phyloP scores from a whole-genome alignment of 2,888 invertebrate species.

The Chrysolina americana region DNA sequence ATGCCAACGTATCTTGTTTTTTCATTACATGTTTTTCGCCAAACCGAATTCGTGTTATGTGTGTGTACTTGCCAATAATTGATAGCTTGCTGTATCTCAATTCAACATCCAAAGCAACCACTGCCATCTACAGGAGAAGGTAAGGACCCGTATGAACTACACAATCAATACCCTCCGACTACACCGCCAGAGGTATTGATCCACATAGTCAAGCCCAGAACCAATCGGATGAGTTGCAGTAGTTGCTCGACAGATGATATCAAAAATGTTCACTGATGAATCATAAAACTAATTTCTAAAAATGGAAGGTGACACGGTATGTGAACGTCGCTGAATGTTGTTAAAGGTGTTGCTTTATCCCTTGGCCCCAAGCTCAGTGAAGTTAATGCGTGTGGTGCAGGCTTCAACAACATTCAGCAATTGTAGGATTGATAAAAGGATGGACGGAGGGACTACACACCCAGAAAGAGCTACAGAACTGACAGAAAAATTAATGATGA shows the following conservation, averaged over 20 bases:
- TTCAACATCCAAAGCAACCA: slow-evolving; percentile 45
- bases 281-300: slow-evolving; percentile 37
- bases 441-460: slow-evolving; percentile 59
- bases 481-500: slow-evolving; percentile 47
- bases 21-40: slow-evolving; percentile 22
- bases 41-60: slow-evolving; percentile 27
- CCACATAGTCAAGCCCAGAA: slow-evolving; percentile 30
- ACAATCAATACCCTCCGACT: slow-evolving; percentile 38
- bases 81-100: slow-evolving; percentile 38
- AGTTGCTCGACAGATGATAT: slow-evolving; percentile 44
- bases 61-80: slow-evolving; percentile 48
- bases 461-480: slow-evolving; percentile 61
- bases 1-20: slow-evolving; percentile 43
- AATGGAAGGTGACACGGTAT: slow-evolving; percentile 31
- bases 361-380: slow-evolving; percentile 66
- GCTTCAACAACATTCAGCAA: slow-evolving; percentile 69
- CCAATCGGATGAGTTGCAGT: slow-evolving; percentile 38
- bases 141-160: slow-evolving; percentile 30
- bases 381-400: slow-evolving; percentile 69
- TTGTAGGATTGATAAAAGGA: slow-evolving; percentile 36
- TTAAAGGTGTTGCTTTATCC: slow-evolving; percentile 67
- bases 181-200: slow-evolving; percentile 18
- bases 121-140: slow-evolving; percentile 43
- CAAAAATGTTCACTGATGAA: slow-evolving; percentile 25
- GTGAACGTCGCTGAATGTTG: slow-evolving; percentile 64